phyloP scores from a whole-genome alignment of 1,140 invertebrate genomes.

The Harpegnathos saltator region DNA sequence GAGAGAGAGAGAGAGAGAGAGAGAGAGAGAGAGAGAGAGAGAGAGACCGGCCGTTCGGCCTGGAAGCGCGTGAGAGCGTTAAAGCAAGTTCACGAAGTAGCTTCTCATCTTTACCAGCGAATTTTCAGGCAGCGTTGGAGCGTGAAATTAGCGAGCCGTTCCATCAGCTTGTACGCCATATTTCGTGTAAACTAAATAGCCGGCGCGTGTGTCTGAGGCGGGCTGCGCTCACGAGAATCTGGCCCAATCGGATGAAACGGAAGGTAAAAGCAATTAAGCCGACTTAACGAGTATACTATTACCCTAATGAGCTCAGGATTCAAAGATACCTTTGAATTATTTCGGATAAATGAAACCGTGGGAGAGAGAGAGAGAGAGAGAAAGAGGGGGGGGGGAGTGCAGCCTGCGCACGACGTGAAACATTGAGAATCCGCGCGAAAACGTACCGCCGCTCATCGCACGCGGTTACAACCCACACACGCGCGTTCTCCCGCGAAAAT shows the following conservation, averaged over 20 bases:
- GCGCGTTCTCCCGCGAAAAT: not conserved
- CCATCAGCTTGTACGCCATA: constrained; percentile 44
- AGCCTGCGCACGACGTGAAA: not conserved
- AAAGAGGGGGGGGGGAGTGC: too few relatives aligned
- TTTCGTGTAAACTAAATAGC: constrained; percentile 63
- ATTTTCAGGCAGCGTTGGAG: constrained; percentile 69
- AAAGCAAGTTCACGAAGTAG: constrained; percentile 17
- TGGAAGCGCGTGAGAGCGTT: not conserved
- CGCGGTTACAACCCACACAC: constrained; percentile 4
- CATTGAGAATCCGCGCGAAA: not conserved
- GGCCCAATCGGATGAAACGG: constrained; percentile 45
- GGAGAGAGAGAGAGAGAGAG: not conserved
- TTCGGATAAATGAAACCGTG: constrained; percentile 52
- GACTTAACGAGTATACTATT: constrained; percentile 63
- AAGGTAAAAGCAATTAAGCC: constrained; percentile 64
- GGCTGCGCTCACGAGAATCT: constrained; percentile 5
- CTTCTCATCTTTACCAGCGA: constrained; percentile 46
- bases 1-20: too few relatives aligned
- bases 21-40: too few relatives aligned
- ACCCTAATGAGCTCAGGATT: constrained; percentile 46
- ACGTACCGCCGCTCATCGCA: too few relatives aligned
- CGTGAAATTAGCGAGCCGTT: constrained; percentile 72
- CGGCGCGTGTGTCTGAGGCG: constrained; percentile 33
- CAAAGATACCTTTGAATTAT: constrained; percentile 67
- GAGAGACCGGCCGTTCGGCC: not conserved